Conservation (phyloP, 2,888 invertebrate species). For the Pristionchus mayeri region DNA sequence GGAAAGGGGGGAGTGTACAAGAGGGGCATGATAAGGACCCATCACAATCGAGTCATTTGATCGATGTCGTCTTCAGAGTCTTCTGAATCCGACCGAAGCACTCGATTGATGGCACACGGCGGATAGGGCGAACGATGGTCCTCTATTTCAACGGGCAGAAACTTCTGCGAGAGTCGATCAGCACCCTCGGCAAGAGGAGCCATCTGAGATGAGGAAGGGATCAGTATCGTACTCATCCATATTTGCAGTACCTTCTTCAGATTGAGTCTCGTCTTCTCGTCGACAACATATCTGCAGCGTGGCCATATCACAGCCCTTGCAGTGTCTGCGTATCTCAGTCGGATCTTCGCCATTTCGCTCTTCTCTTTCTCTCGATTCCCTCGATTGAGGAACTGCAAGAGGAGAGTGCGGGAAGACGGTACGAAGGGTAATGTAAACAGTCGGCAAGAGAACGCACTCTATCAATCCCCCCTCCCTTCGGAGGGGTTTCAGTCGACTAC, state of each 20-base stretch:
- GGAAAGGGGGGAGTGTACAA: conserved; percentile 5
- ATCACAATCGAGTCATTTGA: conserved; percentile 59
- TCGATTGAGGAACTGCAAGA: conserved; percentile 59
- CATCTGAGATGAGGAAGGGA: not conserved
- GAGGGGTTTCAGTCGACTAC: not conserved
- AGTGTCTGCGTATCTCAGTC: conserved; percentile 65
- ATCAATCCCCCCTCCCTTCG: not conserved
- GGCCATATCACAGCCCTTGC: conserved; percentile 66
- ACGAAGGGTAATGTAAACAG: not conserved
- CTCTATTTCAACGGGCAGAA: conserved; percentile 58
- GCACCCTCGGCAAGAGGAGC: conserved; percentile 45
- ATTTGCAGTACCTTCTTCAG: not conserved
- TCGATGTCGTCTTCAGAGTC: conserved; percentile 64
- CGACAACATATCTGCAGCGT: conserved; percentile 50
- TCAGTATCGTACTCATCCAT: not conserved
- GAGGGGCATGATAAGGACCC: conserved; percentile 9
- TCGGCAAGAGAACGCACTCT: not conserved
- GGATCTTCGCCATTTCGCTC: conserved; percentile 59
- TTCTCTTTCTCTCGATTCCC: conserved; percentile 54
- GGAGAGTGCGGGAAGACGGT: not conserved
- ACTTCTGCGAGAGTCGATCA: conserved; percentile 22
- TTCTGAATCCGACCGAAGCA: conserved; percentile 66
- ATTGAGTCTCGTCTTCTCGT: conserved; percentile 28
- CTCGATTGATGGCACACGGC: conserved; percentile 63
- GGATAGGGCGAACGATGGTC: conserved; percentile 62